Evolutionary conservation across 2,797 vertebrate genomes (phyloP), one percentile per base, ranked within the genome.

Genomic region (Enteromius unitaeniatus): DNA sequence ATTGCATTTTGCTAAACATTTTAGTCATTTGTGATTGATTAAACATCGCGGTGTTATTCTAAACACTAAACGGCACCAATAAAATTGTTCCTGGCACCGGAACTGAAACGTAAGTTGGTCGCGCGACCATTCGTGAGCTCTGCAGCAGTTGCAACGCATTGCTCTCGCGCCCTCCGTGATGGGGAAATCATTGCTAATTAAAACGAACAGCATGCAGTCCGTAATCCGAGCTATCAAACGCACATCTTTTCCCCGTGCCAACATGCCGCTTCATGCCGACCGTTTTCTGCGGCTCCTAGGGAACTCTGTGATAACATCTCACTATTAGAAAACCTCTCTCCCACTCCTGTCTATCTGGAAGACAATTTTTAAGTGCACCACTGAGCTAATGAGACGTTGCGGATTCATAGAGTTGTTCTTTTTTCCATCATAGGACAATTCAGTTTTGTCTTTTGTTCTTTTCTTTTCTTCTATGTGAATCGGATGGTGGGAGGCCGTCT

Each of bases 171-270:
- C 88, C 86, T 87, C 68, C 78, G 58, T 86, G 84, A 88, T 83
- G 74, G 31, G 78, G 51, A 90, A 85, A 85, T 84, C 78, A 26
- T 65, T 87, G 85, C 87, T 92, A 92, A 95, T 93, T 91, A 92
- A 93, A 91, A 88, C 62, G 75, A 90, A 76, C 84, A 72, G 75
- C 70, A 84, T 88, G 89, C 84, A 26, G 84, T 67, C 78, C 26
- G 64, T 76, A 81, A 81, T 85, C 74, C 84, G 79, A 60, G 88
- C 84, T 88, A 90, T 84, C 85, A 85, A 86, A 90, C 88, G 89
- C 67, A 31, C 91, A 91, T 93, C 89, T 88, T 88, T 91, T 88
- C 86, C 89, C 81, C 42, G 88, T 19, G 74, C 72, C 67, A 74
- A 80, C 87, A 87, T 72, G 84, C 91, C 84, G 87, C 91, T 91